phyloP scores from a whole-genome alignment of 2,113 vertebrate species.

The Coreoperca whiteheadi region DNA sequence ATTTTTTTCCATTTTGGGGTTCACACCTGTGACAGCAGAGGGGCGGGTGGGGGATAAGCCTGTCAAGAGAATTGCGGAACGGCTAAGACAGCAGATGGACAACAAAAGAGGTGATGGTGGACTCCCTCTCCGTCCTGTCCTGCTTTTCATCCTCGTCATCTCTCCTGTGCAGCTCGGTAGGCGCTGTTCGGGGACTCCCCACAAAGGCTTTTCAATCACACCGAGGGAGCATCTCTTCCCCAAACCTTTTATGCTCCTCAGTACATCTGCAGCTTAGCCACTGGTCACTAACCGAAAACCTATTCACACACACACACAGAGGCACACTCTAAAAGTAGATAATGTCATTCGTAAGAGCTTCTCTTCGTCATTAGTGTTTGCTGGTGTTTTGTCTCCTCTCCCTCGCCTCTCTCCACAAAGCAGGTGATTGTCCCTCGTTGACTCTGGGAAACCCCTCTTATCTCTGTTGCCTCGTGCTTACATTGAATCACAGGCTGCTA shows the following conservation, averaged over 20 bases:
- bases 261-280: slow-evolving; percentile 64
- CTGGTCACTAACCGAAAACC: slow-evolving; percentile 41
- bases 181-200: slow-evolving; percentile 47
- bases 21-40: slow-evolving; percentile 64
- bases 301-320: slow-evolving; percentile 25
- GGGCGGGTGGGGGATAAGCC: slow-evolving; percentile 38
- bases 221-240: slow-evolving; percentile 60
- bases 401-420: slow-evolving; percentile 48
- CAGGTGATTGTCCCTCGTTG: slow-evolving; percentile 73
- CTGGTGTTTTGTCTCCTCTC: slow-evolving; percentile 56
- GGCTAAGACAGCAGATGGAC: slow-evolving; percentile 78
- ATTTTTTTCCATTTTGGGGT: slow-evolving; percentile 46
- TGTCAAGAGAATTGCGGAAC: slow-evolving; percentile 54
- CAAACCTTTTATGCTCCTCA: slow-evolving; percentile 47
- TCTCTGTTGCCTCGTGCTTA: slow-evolving; percentile 46
- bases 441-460: slow-evolving; percentile 64
- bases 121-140: slow-evolving; percentile 62
- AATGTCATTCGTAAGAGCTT: slow-evolving; percentile 50
- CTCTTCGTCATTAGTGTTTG: slow-evolving; percentile 52
- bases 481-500: slow-evolving; percentile 49
- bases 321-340: slow-evolving; percentile 40
- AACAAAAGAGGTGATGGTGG: slow-evolving; percentile 72
- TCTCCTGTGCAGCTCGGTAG: slow-evolving; percentile 50
- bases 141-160: slow-evolving; percentile 73
- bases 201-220: slow-evolving; percentile 66